Conservation (phyloP, 2,113 vertebrate genomes). For the Psettodes erumei region DNA sequence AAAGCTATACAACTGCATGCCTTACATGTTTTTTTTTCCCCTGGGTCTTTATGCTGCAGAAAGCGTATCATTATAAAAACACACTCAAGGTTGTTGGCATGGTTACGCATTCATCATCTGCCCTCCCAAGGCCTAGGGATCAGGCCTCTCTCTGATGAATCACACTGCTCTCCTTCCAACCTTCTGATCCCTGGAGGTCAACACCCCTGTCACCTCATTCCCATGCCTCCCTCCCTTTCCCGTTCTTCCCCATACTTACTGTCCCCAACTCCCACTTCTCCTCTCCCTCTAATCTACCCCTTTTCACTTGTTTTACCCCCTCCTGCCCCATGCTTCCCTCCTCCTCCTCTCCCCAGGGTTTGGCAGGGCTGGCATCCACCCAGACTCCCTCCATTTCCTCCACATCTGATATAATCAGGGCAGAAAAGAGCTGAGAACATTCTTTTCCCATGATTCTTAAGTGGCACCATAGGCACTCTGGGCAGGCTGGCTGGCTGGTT, state of each 20-base stretch:
- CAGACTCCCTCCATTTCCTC: constrained; percentile 77
- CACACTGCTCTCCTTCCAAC: constrained; percentile 21
- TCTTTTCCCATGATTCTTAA: constrained; percentile 85
- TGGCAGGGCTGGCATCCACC: constrained; percentile 67
- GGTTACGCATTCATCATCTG: constrained; percentile 45
- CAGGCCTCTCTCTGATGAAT: constrained; percentile 52
- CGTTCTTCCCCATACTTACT: constrained; percentile 13
- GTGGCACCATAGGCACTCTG: constrained; percentile 72
- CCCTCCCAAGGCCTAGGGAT: constrained; percentile 2
- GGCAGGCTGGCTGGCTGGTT: constrained; percentile 46
- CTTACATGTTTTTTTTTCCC: constrained; percentile 38
- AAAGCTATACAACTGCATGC: constrained; percentile 34
- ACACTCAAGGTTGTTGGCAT: constrained; percentile 57
- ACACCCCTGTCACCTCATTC: constrained; percentile 24
- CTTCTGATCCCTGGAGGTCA: constrained; percentile 56
- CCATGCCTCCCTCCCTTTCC: constrained; percentile 28
- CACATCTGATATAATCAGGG: constrained; percentile 82
- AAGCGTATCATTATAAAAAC: constrained; percentile 48
- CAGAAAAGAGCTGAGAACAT: constrained; percentile 78
- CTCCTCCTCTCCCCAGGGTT: constrained; percentile 57
- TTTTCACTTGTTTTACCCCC: constrained; percentile 12
- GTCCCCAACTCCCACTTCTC: constrained; percentile 1
- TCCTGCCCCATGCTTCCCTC: constrained; percentile 14
- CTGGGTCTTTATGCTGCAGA: constrained; percentile 26
- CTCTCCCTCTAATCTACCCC: not conserved